Evolutionary conservation across 2,888 invertebrate species (phyloP), one percentile per base, ranked within the genome.

Genomic region (Diploptera punctata): DNA sequence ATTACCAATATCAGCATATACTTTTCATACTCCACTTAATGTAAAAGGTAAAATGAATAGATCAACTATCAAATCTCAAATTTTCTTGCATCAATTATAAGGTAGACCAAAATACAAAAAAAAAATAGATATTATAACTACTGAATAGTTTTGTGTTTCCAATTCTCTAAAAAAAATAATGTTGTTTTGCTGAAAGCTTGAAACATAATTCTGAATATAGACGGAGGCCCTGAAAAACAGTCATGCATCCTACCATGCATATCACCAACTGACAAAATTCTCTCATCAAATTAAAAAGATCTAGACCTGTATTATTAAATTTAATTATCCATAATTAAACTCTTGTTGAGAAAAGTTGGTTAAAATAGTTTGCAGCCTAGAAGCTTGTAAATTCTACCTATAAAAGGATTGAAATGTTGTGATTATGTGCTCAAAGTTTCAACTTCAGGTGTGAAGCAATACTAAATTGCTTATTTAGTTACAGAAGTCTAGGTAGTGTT

Each of bases 181-280:
- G n/a, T n/a, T n/a, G n/a, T n/a, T n/a, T n/a, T n/a, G n/a, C n/a
- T n/a, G n/a, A n/a, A n/a, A n/a, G n/a, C n/a, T n/a, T n/a, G n/a
- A n/a, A n/a, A n/a, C n/a, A n/a, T n/a, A n/a, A n/a, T n/a, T n/a
- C n/a, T n/a, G n/a, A n/a, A n/a, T n/a, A n/a, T n/a, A n/a, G n/a
- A n/a, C n/a, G n/a, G n/a, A n/a, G n/a, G n/a, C n/a, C n/a, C n/a
- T n/a, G n/a, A n/a, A n/a, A n/a, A n/a, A n/a, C n/a, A 0, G 10
- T 57, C 57, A 57, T 57, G 57, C 57, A 57, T 16, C 18, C 57
- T 57, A 57, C 57, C 57, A 57, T 57, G 29, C 57, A 57, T 47
- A 47, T 38, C 13, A 38, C 13, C 38, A 38, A 38, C 38, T 38
- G 38, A 9, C 52, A 52, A 24, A 13, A 38, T 13, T 16, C 13